Evolutionary conservation across 2,113 vertebrate species (phyloP).

Genomic region (Perognathus longimembris): DNA sequence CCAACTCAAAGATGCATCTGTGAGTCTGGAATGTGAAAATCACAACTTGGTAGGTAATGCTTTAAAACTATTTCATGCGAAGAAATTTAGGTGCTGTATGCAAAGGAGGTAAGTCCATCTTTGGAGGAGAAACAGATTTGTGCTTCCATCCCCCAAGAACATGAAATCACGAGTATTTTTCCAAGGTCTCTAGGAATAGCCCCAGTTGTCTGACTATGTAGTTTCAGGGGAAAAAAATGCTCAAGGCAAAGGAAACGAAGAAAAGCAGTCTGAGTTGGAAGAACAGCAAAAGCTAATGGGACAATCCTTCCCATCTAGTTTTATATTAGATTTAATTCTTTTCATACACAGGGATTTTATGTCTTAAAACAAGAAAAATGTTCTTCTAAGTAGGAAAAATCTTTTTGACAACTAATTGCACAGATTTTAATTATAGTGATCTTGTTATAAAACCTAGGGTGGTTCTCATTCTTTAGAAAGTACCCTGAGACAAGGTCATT

Average conservation of each 20-base stretch:
- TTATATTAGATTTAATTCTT: conserved; percentile 11
- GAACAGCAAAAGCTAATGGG: conserved; percentile 34
- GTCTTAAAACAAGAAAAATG: not conserved
- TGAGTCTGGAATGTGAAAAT: conserved; percentile 36
- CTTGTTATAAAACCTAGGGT: not conserved
- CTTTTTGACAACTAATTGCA: not conserved
- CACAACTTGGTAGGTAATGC: conserved; percentile 13
- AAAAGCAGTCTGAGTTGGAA: conserved; percentile 32
- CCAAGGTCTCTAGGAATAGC: conserved; percentile 79
- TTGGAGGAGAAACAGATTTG: conserved; percentile 75
- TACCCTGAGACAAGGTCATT: not conserved
- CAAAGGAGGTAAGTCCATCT: conserved; percentile 78
- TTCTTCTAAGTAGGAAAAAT: conserved; percentile 10
- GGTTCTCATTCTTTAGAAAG: conserved; percentile 47
- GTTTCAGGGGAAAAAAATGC: not conserved
- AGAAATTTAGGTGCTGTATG: conserved; percentile 71
- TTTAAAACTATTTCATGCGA: conserved; percentile 59
- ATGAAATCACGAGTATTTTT: conserved; percentile 77
- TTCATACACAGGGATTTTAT: not conserved
- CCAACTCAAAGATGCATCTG: not conserved
- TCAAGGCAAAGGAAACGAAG: not conserved
- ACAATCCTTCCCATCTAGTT: not conserved
- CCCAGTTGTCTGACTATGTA: conserved; percentile 60
- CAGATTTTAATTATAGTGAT: not conserved
- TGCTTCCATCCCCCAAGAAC: conserved; percentile 77